A percentile compares a stretch with the other conserved stretches of the same genome.
Evolutionary conservation across 2,797 vertebrate genomes (phyloP).

Genomic region (Amphiprion clarkii): DNA sequence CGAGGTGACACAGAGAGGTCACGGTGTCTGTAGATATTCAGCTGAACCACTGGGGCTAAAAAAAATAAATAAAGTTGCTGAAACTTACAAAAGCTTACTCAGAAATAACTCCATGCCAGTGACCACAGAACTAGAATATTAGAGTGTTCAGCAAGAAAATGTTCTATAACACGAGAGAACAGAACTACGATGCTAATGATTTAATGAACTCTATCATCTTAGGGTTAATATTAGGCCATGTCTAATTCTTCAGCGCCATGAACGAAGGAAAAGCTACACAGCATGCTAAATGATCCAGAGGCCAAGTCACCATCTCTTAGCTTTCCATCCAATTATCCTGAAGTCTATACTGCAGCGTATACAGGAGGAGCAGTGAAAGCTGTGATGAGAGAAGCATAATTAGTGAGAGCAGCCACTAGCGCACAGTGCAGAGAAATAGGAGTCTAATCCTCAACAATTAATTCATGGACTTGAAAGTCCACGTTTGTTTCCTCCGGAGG

Average conservation of each 20-base stretch:
- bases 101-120: neutral
- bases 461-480: conserved; percentile 33
- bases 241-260: too few species aligned
- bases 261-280: neutral
- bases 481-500: conserved; percentile 1
- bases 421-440: conserved; percentile 2
- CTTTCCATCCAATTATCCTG: conserved; percentile 31
- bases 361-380: neutral
- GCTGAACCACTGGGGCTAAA: neutral
- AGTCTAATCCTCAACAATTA: conserved; percentile 42
- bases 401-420: conserved; percentile 26
- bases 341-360: neutral
- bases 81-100: neutral
- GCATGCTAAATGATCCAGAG: conserved; percentile 4
- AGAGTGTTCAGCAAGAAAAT: neutral
- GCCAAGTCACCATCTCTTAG: neutral
- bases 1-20: conserved; percentile 43
- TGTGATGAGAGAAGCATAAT: conserved; percentile 30
- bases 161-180: neutral
- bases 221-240: neutral
- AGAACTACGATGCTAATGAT: neutral
- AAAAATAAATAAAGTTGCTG: neutral
- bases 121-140: too few species aligned
- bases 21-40: conserved; percentile 29
- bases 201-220: neutral